Base-by-base conservation (phyloP, 2,113 vertebrate genomes). In the Nothoprocta pentlandii region DNA sequence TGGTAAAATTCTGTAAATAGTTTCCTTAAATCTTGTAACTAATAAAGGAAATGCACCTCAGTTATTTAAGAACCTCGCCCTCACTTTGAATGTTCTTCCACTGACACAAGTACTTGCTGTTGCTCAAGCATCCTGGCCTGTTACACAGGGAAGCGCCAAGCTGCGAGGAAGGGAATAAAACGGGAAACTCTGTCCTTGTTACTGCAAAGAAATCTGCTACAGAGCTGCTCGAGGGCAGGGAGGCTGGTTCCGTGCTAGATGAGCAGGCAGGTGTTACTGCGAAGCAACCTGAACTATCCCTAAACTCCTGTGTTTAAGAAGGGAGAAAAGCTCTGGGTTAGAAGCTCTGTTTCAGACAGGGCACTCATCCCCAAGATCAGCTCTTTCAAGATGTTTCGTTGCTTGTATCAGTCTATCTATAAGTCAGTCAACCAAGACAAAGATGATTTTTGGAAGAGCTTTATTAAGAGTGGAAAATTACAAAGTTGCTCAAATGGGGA, bases 401-500 rank as follows among this genome's bases (percentile, higher is more conserved):
- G 47, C 62, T 62, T 39, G 59, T 22, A 76, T 39, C 12, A 70
- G 42, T 36, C 30, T 23, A 62, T 7, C 6, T 22, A 36, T 14
- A 86, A 86, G 93, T n/a, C 22, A 73, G 28, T 14, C 69, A 86
- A 56, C 26, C 34, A 59, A 28, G 7, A 68, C 28, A 80, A 61
- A 54, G 19, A 21, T 34, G 39, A 81, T 32, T 84, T 91, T 95
- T 44, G 58, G 9, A 88, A 90, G 3, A 61, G 32, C 66, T 98
- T 98, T 97, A 98, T 97, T 84, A 12, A 32, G 56, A 91, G 28
- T 89, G 92, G 34, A 95, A 96, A 93, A 95, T 85, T 86, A 95
- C 64, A 97, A 89, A 95, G 83, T 7, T 93, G 23, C 90, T 95
- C 32, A 73, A 66, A 76, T 41, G 87, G 44, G 87, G 39, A 14